A percentile compares a stretch with the other conserved stretches of the same genome.
Evolutionary conservation across 2,797 vertebrate genomes (phyloP).

Genomic region (Paguma larvata): DNA sequence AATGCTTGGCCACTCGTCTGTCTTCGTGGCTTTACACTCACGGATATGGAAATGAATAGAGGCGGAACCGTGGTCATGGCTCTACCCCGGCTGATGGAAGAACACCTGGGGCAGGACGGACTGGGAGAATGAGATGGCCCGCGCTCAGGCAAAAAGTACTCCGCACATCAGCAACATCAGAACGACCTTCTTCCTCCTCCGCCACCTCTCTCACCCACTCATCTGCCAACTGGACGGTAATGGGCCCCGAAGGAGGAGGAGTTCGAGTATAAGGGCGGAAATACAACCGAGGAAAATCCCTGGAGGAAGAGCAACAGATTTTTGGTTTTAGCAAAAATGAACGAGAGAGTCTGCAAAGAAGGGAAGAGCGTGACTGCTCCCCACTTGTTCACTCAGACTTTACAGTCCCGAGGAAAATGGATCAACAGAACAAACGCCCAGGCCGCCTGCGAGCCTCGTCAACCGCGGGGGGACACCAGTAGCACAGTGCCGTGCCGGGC

Average conservation of each 20-base stretch:
- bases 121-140: neutral
- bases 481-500: neutral
- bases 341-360: neutral
- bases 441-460: neutral
- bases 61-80: too few relatives aligned
- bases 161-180: too few relatives aligned
- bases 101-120: neutral
- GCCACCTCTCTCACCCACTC: fast-evolving
- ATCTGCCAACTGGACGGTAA: neutral
- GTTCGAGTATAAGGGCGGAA: neutral
- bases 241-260: neutral
- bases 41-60: neutral
- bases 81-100: neutral
- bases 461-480: fast-evolving
- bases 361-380: neutral
- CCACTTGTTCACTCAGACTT: neutral
- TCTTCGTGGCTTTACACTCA: neutral
- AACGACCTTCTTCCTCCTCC: too few relatives aligned
- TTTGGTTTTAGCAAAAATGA: neutral
- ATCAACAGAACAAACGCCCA: neutral
- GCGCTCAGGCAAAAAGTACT: neutral
- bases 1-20: neutral
- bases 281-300: neutral
- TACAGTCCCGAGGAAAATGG: neutral
- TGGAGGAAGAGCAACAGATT: neutral